Evolutionary conservation across 2,113 vertebrate genomes (phyloP).

Genomic region (Phrynosoma platyrhinos): DNA sequence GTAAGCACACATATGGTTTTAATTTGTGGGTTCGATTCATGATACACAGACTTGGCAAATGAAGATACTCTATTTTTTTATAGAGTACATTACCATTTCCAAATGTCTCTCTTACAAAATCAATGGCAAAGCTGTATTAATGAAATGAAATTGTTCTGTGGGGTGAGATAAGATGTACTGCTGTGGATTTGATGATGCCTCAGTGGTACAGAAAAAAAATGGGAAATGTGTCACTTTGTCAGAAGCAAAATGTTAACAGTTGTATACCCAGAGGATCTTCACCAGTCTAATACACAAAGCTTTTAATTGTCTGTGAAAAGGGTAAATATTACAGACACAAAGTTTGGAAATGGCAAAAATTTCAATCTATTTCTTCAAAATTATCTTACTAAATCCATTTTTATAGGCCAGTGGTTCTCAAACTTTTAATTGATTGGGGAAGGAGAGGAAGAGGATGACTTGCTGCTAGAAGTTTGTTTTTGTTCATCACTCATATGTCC

Average conservation of each 20-base stretch:
- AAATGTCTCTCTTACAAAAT: slow-evolving; percentile 40
- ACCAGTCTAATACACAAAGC: slow-evolving; percentile 14
- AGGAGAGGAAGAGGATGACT: neutral
- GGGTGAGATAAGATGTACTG: slow-evolving; percentile 38
- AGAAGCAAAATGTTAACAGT: slow-evolving; percentile 52
- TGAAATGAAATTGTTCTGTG: slow-evolving; percentile 43
- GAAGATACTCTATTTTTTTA: slow-evolving; percentile 41
- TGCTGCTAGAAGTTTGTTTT: neutral
- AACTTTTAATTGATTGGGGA: neutral
- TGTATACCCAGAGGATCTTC: slow-evolving; percentile 41
- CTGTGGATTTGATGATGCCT: slow-evolving; percentile 26
- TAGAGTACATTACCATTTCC: slow-evolving; percentile 37
- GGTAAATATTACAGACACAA: slow-evolving; percentile 43
- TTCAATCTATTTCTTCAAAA: neutral
- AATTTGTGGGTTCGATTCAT: slow-evolving; percentile 35
- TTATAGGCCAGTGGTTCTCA: neutral
- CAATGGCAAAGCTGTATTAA: slow-evolving; percentile 29
- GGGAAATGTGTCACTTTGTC: slow-evolving; percentile 50
- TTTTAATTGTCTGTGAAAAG: slow-evolving; percentile 32
- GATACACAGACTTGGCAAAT: slow-evolving; percentile 32
- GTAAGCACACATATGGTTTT: slow-evolving; percentile 33
- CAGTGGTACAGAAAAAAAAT: slow-evolving; percentile 43
- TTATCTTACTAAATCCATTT: neutral
- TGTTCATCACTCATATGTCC: neutral
- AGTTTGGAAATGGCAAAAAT: slow-evolving; percentile 43